Percentiles rank a stretch among this genome's conserved stretches.
These are phyloP conservation scores for Anguilla megastoma DNA, from an alignment of 2,797 vertebrate genomes.

Conservation along the genomic window DNA sequence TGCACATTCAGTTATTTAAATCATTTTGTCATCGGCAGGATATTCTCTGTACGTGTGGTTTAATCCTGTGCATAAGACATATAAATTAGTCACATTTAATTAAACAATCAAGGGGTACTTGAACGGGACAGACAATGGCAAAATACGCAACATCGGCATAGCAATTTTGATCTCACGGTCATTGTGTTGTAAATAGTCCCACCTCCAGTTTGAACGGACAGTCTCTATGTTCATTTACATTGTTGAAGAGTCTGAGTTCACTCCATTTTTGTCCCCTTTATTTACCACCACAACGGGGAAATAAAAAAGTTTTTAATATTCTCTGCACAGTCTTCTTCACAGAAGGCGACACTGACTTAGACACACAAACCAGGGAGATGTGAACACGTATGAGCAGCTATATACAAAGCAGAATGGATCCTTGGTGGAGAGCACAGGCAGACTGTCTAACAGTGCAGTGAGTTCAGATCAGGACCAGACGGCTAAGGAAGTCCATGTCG, in stretches of 20 bases:
- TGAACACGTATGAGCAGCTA: slow-evolving; percentile 67
- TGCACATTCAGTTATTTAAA: slow-evolving; percentile 70
- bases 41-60: slow-evolving; percentile 67
- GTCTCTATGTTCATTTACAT: neutral
- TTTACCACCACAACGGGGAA: slow-evolving; percentile 11
- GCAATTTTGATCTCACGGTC: neutral
- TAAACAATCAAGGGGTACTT: slow-evolving; percentile 71
- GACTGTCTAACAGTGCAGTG: neutral
- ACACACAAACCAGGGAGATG: slow-evolving; percentile 62
- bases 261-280: slow-evolving; percentile 18
- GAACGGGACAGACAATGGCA: slow-evolving; percentile 66
- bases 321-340: slow-evolving; percentile 32
- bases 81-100: slow-evolving; percentile 81
- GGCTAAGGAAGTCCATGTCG: neutral
- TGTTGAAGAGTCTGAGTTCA: neutral
- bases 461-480: slow-evolving; percentile 17
- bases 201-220: neutral
- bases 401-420: slow-evolving; percentile 70
- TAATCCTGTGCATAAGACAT: slow-evolving; percentile 76
- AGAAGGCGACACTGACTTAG: slow-evolving; percentile 67
- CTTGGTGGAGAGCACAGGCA: slow-evolving; percentile 12
- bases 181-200: neutral
- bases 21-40: slow-evolving; percentile 69
- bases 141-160: slow-evolving; percentile 33
- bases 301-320: slow-evolving; percentile 38